These are phyloP conservation scores for Neopelma chrysocephalum DNA, from an alignment of 2,797 vertebrate genomes.

Conservation along the genomic window DNA sequence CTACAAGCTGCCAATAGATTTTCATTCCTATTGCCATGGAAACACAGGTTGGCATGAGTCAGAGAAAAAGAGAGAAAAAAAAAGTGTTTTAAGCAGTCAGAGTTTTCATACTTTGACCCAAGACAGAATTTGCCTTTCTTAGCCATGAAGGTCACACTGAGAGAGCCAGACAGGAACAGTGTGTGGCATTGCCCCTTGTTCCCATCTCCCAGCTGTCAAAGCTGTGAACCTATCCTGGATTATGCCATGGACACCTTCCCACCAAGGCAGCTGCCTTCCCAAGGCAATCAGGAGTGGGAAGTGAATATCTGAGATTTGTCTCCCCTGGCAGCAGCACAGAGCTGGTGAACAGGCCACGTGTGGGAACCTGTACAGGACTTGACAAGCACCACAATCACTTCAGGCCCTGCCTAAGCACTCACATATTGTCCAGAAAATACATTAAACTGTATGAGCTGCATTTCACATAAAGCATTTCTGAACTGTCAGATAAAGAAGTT, in stretches of 20 bases:
- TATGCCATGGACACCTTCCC: neutral
- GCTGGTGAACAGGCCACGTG: rapidly evolving
- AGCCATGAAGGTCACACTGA: neutral
- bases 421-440: neutral
- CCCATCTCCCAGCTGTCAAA: neutral
- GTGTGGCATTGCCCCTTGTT: neutral
- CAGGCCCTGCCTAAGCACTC: neutral
- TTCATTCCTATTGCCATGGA: conserved; percentile 28
- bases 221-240: neutral
- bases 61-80: neutral
- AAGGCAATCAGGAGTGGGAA: neutral
- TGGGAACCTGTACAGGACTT: neutral
- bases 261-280: neutral
- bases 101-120: neutral
- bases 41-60: neutral
- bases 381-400: neutral
- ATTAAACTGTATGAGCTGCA: neutral
- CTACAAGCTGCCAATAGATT: conserved; percentile 25
- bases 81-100: neutral
- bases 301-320: neutral
- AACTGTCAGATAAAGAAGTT: neutral
- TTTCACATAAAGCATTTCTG: neutral
- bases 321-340: neutral
- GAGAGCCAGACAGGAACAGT: neutral
- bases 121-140: neutral